phyloP scores from a whole-genome alignment of 2,797 vertebrate species.

The Rhynchotus rufescens region DNA sequence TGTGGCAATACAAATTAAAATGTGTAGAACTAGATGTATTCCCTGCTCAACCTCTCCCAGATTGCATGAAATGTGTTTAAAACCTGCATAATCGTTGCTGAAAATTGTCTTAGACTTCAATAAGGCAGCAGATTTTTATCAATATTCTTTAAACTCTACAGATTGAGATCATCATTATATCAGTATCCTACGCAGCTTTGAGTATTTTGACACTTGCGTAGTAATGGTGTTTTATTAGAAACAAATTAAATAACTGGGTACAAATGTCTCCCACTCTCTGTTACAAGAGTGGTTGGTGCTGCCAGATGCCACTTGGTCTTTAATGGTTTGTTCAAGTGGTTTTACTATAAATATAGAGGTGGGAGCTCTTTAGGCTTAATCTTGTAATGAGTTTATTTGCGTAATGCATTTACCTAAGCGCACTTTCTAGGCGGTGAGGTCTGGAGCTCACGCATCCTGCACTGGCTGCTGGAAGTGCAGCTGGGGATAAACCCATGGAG shows the following conservation, averaged over 20 bases:
- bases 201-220: not conserved
- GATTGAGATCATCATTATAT: constrained; percentile 17
- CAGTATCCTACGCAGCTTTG: not conserved
- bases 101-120: constrained; percentile 15
- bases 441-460: not conserved
- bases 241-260: not conserved
- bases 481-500: not conserved
- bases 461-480: not conserved
- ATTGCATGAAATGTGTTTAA: not conserved
- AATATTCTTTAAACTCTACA: not conserved
- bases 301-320: not conserved
- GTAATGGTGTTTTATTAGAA: constrained; percentile 18
- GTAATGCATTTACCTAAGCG: constrained; percentile 10
- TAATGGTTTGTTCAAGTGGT: not conserved
- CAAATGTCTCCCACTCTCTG: not conserved
- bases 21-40: not conserved
- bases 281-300: not conserved
- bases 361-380: constrained; percentile 16
- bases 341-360: constrained; percentile 11
- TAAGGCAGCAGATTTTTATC: constrained; percentile 30
- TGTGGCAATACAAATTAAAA: not conserved
- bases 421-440: not conserved
- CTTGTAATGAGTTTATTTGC: constrained; percentile 24
- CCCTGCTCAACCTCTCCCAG: not conserved
- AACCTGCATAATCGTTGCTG: not conserved